Evolutionary conservation across 2,888 invertebrate species (phyloP).

Genomic region (Sphinx pinastri): DNA sequence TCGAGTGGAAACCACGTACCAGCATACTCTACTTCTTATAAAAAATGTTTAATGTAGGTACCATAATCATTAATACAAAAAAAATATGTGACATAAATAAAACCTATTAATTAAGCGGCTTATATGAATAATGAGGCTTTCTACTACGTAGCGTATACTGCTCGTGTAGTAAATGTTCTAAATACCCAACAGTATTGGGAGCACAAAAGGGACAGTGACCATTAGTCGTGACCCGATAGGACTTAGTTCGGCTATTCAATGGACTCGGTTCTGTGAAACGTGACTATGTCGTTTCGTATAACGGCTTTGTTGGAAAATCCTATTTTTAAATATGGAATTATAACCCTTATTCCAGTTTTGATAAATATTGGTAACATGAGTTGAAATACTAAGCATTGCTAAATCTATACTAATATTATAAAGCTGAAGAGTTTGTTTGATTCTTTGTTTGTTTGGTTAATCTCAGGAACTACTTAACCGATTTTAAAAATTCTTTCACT

Average conservation of each 20-base stretch:
- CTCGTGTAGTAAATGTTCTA: background rate
- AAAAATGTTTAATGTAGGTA: too few species aligned
- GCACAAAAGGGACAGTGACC: constrained; percentile 36
- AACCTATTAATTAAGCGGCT: background rate
- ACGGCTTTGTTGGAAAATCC: background rate
- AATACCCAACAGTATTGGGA: background rate
- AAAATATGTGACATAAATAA: background rate
- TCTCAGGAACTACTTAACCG: too few species aligned
- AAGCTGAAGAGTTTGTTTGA: too few species aligned
- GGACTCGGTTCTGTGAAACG: constrained; percentile 26
- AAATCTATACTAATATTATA: too few species aligned
- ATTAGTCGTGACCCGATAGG: constrained; percentile 38
- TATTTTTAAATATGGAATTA: background rate
- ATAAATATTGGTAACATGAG: too few species aligned
- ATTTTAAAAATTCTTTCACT: too few species aligned
- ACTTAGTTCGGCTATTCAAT: constrained; percentile 36
- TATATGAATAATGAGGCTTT: background rate
- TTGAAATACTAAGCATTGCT: too few species aligned
- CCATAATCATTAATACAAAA: too few species aligned
- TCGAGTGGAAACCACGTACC: too few species aligned
- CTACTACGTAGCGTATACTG: background rate
- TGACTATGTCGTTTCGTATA: background rate
- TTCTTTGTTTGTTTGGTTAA: too few species aligned
- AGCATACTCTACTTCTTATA: too few species aligned
- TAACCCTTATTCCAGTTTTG: background rate